These are phyloP conservation scores for Catharus bicknelli DNA, from an alignment of 2,113 vertebrate genomes.

Conservation along the genomic window DNA sequence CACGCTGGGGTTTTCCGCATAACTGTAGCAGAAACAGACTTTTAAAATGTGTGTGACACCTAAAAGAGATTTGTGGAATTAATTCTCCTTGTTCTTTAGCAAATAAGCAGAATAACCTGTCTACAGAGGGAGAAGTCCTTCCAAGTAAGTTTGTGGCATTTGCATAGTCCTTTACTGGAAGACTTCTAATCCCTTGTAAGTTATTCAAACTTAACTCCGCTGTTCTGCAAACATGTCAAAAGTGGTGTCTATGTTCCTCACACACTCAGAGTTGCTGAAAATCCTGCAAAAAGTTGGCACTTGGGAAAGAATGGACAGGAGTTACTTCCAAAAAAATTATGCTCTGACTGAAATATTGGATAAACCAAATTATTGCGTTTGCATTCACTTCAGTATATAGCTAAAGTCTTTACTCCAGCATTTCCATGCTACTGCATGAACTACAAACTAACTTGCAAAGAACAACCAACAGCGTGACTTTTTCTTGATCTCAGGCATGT, in stretches of 20 bases:
- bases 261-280: not conserved
- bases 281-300: not conserved
- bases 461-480: rapidly evolving
- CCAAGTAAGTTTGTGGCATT: not conserved
- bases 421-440: not conserved
- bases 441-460: not conserved
- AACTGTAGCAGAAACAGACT: not conserved
- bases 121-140: not conserved
- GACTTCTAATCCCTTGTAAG: not conserved
- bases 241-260: not conserved
- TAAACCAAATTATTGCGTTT: not conserved
- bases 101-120: not conserved
- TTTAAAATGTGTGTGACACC: not conserved
- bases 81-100: not conserved
- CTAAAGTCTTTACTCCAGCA: not conserved
- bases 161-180: not conserved
- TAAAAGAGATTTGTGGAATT: not conserved
- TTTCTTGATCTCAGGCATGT: not conserved
- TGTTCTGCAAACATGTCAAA: not conserved
- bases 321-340: not conserved
- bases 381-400: not conserved
- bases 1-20: not conserved
- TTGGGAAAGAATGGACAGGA: not conserved
- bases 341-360: not conserved
- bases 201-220: not conserved